Conservation (phyloP, 2,113 vertebrate genomes). For the Chionis minor region DNA sequence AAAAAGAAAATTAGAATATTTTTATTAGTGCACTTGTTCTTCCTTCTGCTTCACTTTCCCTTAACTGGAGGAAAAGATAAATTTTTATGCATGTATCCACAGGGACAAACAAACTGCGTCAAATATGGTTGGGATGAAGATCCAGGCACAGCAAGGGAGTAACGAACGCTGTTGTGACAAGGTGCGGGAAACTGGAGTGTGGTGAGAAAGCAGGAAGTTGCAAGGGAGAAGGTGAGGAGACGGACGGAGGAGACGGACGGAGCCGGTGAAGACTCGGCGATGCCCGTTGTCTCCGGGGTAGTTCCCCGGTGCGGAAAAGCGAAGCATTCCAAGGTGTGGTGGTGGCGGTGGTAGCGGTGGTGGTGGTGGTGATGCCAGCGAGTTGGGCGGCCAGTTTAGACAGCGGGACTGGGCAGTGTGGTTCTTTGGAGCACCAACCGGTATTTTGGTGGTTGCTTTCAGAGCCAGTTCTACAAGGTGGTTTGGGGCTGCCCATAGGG, state of each 20-base stretch:
- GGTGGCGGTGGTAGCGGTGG: background rate
- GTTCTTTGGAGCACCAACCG: background rate
- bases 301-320: background rate
- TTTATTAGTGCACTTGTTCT: background rate
- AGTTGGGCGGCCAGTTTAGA: background rate
- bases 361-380: background rate
- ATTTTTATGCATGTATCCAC: background rate
- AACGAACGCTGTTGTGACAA: background rate
- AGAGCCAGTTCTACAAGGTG: background rate
- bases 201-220: background rate
- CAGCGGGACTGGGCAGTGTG: background rate
- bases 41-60: background rate
- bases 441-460: background rate
- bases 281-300: background rate
- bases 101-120: background rate
- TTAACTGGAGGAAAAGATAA: background rate
- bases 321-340: background rate
- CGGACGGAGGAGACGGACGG: background rate
- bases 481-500: background rate
- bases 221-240: background rate
- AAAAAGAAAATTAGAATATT: background rate
- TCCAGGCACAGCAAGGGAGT: background rate
- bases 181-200: background rate
- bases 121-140: background rate
- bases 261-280: background rate